Base-by-base conservation (phyloP, 2,113 vertebrate species). In the Hassar affinis region DNA sequence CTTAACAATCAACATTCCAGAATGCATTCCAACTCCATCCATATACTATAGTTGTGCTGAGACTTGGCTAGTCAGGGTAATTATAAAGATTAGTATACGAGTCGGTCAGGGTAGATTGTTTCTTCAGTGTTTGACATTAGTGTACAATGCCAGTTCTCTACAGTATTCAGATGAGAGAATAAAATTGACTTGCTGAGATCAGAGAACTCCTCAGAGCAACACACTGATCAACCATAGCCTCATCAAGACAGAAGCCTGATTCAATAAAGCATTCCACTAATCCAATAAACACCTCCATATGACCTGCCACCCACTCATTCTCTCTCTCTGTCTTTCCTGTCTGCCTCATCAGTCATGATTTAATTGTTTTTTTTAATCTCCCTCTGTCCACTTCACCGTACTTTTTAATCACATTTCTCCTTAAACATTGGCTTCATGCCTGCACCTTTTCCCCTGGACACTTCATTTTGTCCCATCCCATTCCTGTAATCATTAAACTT, bases 201-300 rank as follows among this genome's bases (percentile, higher is more conserved):
- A 78, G 20, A 69, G 35, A 69, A 69, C 10, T 25, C 5, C 20
- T 57, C 17, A 54, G 30, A 25, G 22, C 47, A 81, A 17, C 12
- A 42, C 64, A 76, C 10, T 9, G 33, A 81, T 81, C 47, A 66
- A 62, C 75, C 57, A 49, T 35, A 45, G 25, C 79, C 82, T 87
- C 68, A 88, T 79, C 69, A 77, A 38, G 84, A 79, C 86, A 86
- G 75, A 86, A 87, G 69, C 78, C 82, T 87, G 59, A 88, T 87
- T 83, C 81, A 87, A 85, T 89, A 84, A 83, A 78, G 54, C 2
- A 35, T 78, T 62, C 56, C 82, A 76, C 78, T 68, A 86, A 88
- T 85, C 49, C 22, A 66, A 80, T 87, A 84, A 83, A 72, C 22
- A 51, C 77, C 86, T 57, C 27, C 57, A 51, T 42, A 56, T 64